Evolutionary conservation across 2,113 vertebrate species (phyloP).

Genomic region (Lota lota): DNA sequence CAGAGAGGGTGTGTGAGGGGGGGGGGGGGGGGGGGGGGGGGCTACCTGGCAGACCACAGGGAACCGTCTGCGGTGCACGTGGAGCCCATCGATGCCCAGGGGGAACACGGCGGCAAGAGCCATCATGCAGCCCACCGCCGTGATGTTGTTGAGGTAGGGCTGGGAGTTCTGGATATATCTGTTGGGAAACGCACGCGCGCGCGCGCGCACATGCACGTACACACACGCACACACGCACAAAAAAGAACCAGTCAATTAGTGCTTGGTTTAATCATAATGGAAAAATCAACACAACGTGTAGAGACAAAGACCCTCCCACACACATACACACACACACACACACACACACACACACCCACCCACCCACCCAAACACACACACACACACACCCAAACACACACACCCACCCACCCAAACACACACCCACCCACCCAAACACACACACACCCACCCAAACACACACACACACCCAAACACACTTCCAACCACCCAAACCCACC

Average conservation of each 20-base stretch:
- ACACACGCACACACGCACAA: neutral
- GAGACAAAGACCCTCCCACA: too few relatives aligned
- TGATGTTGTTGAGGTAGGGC: constrained; percentile 92
- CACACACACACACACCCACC: too few relatives aligned
- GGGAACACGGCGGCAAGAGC: constrained; percentile 86
- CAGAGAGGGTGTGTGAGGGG: too few relatives aligned
- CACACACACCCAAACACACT: neutral
- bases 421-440: neutral
- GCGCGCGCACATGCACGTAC: neutral
- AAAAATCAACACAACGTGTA: too few relatives aligned
- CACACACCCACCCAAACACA: neutral
- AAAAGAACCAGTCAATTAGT: neutral
- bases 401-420: neutral
- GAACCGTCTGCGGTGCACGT: constrained; percentile 80
- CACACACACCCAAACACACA: neutral
- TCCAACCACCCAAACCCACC: too few relatives aligned
- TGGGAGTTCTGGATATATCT: constrained; percentile 96
- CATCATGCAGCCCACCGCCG: constrained; percentile 89
- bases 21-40: neutral
- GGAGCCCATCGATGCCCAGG: constrained; percentile 85
- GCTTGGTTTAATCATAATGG: too few relatives aligned
- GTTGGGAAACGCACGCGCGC: neutral
- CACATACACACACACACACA: too few relatives aligned
- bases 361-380: too few relatives aligned
- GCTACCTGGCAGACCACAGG: constrained; percentile 89